Evolutionary conservation across 2,888 invertebrate species (phyloP).

Genomic region (Andrena marginata): DNA sequence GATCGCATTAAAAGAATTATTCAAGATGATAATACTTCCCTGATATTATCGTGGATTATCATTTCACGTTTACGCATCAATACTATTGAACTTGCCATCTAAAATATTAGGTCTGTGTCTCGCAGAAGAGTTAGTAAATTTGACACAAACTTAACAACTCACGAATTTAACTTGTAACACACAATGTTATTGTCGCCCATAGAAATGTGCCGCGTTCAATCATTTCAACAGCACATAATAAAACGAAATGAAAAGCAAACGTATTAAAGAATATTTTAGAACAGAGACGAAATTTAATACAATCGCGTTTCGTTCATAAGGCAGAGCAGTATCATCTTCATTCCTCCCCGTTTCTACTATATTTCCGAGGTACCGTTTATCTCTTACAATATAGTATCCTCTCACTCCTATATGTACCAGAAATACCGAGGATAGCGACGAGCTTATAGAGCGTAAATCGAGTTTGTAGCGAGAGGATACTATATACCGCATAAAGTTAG

Average conservation of each 20-base stretch:
- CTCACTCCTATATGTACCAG: too few species aligned
- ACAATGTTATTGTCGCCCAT: too few species aligned
- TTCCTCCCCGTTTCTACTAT: neutral
- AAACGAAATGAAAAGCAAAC: too few species aligned
- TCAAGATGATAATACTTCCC: conserved; percentile 20
- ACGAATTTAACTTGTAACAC: neutral
- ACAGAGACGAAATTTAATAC: neutral
- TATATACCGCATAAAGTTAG: neutral
- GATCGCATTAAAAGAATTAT: conserved; percentile 28
- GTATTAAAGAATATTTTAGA: neutral
- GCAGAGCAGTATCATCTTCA: neutral
- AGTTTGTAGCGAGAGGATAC: too few species aligned
- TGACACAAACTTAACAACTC: conserved; percentile 18
- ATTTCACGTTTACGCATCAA: conserved; percentile 28
- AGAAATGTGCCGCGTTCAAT: too few species aligned
- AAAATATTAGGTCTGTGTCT: conserved; percentile 33
- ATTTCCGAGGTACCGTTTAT: neutral
- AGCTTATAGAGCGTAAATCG: too few species aligned
- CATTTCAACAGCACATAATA: too few species aligned
- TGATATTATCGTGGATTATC: conserved; percentile 30
- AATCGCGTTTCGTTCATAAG: neutral
- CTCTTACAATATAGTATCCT: neutral
- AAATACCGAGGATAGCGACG: too few species aligned
- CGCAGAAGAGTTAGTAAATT: conserved; percentile 9
- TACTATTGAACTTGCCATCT: conserved; percentile 34